Conservation (phyloP, 1,140 invertebrate genomes). For the Anastrepha ludens region DNA sequence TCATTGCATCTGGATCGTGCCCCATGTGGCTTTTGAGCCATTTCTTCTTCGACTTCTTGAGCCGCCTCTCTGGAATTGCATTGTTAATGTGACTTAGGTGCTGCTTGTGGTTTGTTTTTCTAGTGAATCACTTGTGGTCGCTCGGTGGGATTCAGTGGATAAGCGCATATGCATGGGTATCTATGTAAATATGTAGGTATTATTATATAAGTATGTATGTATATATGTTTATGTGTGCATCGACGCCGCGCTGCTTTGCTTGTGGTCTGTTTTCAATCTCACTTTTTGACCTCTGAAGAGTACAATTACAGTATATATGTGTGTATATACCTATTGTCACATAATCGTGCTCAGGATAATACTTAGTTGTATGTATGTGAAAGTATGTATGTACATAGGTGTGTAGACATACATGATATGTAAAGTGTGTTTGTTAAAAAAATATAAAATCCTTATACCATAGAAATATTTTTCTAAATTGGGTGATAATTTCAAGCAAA, state of each 20-base stretch:
- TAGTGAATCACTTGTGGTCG: not conserved
- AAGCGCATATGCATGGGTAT: not conserved
- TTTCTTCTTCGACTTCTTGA: conserved; percentile 29
- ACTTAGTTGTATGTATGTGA: too few relatives aligned
- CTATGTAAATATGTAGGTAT: too few relatives aligned
- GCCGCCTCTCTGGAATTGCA: not conserved
- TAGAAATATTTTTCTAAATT: too few relatives aligned
- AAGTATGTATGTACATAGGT: too few relatives aligned
- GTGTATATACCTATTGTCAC: too few relatives aligned
- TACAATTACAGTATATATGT: too few relatives aligned
- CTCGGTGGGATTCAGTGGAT: not conserved
- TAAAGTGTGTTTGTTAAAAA: too few relatives aligned
- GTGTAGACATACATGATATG: too few relatives aligned
- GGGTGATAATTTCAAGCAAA: too few relatives aligned
- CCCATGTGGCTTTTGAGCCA: conserved; percentile 24
- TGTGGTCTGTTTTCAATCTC: not conserved
- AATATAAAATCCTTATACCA: too few relatives aligned
- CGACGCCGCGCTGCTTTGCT: not conserved
- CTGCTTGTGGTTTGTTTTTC: not conserved
- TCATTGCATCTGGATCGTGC: conserved; percentile 28
- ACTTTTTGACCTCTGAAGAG: not conserved
- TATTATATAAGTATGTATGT: too few relatives aligned
- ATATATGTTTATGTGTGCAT: not conserved
- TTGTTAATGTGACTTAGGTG: not conserved
- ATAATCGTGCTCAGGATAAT: too few relatives aligned